Evolutionary conservation across 2,113 vertebrate species (phyloP).

Genomic region (Poeciliopsis occidentalis): DNA sequence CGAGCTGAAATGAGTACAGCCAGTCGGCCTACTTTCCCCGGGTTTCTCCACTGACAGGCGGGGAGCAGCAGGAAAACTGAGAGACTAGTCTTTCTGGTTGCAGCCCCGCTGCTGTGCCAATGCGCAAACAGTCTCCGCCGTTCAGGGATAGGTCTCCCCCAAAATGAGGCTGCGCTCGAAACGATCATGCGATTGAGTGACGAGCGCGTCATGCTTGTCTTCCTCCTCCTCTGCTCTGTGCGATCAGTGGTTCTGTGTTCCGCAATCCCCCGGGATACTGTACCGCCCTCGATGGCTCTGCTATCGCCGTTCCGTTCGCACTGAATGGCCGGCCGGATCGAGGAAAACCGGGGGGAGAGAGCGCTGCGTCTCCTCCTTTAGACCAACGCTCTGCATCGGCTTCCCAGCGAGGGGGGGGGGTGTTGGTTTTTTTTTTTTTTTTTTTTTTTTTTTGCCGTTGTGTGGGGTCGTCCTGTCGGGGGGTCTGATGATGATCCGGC

Average conservation of each 20-base stretch:
- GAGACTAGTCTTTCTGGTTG: slow-evolving; percentile 11
- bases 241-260: slow-evolving; percentile 80
- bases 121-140: slow-evolving; percentile 67
- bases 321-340: slow-evolving; percentile 88
- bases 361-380: slow-evolving; percentile 61
- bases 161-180: slow-evolving; percentile 69
- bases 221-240: slow-evolving; percentile 43
- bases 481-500: slow-evolving; percentile 42
- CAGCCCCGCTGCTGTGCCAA: slow-evolving; percentile 66
- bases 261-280: slow-evolving; percentile 72
- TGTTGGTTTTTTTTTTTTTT: slow-evolving; percentile 32
- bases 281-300: slow-evolving; percentile 80
- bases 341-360: slow-evolving; percentile 63
- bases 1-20: slow-evolving; percentile 51
- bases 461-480: slow-evolving; percentile 29
- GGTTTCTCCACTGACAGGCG: slow-evolving; percentile 42
- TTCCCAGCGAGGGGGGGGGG: slow-evolving; percentile 76
- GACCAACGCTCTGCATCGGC: slow-evolving; percentile 59
- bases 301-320: slow-evolving; percentile 80
- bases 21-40: slow-evolving; percentile 61
- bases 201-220: slow-evolving; percentile 69
- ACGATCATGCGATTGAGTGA: slow-evolving; percentile 74
- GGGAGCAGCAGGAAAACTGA: slow-evolving; percentile 10
- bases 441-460: neutral
- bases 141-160: slow-evolving; percentile 66